Percentiles rank a stretch among this genome's conserved stretches.
These are phyloP conservation scores for Pantherophis guttatus DNA, from an alignment of 2,113 vertebrate species.

Conservation along the genomic window DNA sequence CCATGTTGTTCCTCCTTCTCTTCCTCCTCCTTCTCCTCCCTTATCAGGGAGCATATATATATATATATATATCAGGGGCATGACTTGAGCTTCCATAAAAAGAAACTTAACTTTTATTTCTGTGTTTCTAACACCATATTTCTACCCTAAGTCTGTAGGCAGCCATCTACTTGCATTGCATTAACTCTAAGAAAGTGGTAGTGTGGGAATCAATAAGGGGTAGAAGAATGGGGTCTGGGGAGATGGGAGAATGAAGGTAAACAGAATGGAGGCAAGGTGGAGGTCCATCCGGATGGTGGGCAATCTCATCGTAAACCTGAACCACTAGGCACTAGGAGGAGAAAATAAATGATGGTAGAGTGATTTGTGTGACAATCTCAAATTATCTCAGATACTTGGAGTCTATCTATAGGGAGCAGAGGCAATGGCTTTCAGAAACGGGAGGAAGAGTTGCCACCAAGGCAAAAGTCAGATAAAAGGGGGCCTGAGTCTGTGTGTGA, in stretches of 20 bases:
- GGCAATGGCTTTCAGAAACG: too few relatives aligned
- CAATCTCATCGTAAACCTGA: too few relatives aligned
- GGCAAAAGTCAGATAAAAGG: too few relatives aligned
- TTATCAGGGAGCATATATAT: too few relatives aligned
- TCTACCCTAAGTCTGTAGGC: neutral
- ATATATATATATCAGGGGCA: neutral
- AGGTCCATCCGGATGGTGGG: neutral
- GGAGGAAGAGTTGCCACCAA: too few relatives aligned
- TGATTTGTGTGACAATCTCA: too few relatives aligned
- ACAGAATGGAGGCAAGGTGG: neutral
- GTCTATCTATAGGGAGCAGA: too few relatives aligned
- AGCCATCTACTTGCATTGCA: neutral
- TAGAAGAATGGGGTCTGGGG: neutral
- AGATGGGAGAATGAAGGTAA: neutral
- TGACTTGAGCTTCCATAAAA: neutral
- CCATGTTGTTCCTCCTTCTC: neutral
- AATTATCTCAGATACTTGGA: too few relatives aligned
- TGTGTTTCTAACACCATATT: neutral
- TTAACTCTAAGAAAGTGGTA: neutral
- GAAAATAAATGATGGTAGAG: too few relatives aligned
- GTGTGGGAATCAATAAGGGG: neutral
- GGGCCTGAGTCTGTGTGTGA: too few relatives aligned
- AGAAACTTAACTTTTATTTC: neutral
- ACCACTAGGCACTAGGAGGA: too few relatives aligned
- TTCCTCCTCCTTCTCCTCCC: neutral